Percentiles rank a stretch among this genome's conserved stretches.
These are phyloP conservation scores for Coremacera marginata DNA, from an alignment of 2,888 invertebrate genomes.

Conservation along the genomic window DNA sequence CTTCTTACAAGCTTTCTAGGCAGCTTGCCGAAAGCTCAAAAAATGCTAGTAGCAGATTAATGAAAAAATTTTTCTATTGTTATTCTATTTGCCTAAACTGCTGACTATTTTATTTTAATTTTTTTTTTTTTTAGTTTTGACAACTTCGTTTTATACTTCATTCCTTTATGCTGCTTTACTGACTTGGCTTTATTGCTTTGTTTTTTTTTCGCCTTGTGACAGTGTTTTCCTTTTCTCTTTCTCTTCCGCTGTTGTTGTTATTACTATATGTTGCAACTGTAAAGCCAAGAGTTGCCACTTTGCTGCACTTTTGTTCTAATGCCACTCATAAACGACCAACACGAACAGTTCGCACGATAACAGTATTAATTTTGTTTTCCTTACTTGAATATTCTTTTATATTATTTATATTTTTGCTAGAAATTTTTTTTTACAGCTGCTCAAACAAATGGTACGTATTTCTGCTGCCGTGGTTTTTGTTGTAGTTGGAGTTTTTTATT, in stretches of 20 bases:
- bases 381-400: neutral
- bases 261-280: neutral
- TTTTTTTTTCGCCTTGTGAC: neutral
- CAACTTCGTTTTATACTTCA: no score
- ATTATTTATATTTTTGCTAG: neutral
- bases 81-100: no score
- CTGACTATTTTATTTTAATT: no score
- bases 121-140: no score
- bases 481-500: no score
- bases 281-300: conserved; percentile 15
- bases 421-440: neutral
- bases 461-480: neutral
- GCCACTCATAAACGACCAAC: conserved; percentile 3
- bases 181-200: neutral
- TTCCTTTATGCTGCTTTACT: no score
- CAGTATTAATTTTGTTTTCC: conserved; percentile 20
- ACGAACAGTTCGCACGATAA: conserved; percentile 5
- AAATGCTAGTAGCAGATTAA: no score
- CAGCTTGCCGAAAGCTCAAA: no score
- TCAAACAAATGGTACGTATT: no score
- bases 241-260: neutral
- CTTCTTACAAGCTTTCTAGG: no score
- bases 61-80: no score
- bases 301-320: conserved; percentile 20
- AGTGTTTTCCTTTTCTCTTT: neutral